Conservation (phyloP, 2,797 vertebrate genomes). For the Cyclura pinguis region DNA sequence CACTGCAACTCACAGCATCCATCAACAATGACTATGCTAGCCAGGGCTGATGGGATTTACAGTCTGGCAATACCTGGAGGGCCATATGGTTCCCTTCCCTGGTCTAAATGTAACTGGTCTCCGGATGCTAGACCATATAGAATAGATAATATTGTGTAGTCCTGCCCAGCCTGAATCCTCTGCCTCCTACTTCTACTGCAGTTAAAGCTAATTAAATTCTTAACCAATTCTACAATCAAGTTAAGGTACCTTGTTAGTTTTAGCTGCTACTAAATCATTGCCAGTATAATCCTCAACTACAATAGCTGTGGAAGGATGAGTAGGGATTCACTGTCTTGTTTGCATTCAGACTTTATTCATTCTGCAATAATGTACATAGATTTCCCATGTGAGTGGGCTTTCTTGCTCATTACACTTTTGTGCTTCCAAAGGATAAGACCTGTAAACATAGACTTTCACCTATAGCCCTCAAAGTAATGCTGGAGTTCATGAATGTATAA, state of each 20-base stretch:
- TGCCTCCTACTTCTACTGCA: background rate
- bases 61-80: too few relatives aligned
- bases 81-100: too few relatives aligned
- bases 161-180: background rate
- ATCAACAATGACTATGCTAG: too few relatives aligned
- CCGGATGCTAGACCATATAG: background rate
- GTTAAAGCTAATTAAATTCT: background rate
- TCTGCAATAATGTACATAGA: background rate
- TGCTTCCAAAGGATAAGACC: background rate
- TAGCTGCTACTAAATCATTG: background rate
- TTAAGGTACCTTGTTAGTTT: slow-evolving; percentile 2
- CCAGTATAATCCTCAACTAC: background rate
- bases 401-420: background rate
- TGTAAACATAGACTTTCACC: background rate
- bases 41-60: too few relatives aligned
- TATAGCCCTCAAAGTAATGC: background rate
- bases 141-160: background rate
- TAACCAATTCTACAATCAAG: background rate
- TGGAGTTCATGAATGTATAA: background rate
- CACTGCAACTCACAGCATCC: too few relatives aligned
- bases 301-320: background rate
- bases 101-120: background rate
- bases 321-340: background rate
- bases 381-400: background rate
- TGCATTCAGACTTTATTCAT: background rate